A percentile compares a stretch with the other conserved stretches of the same genome.
These are phyloP conservation scores for Hypanus sabinus DNA, from an alignment of 2,113 vertebrate species.

Conservation along the genomic window DNA sequence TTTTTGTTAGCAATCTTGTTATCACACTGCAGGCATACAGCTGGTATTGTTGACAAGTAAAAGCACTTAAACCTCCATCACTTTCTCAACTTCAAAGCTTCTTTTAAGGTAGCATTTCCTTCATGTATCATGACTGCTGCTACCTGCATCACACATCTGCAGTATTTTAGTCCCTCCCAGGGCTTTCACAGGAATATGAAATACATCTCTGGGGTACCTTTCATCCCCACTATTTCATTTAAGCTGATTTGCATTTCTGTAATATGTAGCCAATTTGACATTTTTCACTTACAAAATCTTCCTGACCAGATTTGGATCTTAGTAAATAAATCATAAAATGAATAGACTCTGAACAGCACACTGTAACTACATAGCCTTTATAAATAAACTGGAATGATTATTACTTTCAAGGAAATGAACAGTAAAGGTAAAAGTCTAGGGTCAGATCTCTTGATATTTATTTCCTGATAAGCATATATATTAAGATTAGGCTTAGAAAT, in stretches of 20 bases:
- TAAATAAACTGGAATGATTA: not conserved
- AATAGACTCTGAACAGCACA: not conserved
- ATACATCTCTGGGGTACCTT: not conserved
- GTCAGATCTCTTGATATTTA: not conserved
- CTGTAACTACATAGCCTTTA: not conserved
- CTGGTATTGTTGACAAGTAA: conserved; percentile 5
- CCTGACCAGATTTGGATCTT: not conserved
- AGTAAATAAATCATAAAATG: not conserved
- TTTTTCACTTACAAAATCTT: not conserved
- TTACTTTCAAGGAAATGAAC: not conserved
- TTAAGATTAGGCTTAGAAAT: not conserved
- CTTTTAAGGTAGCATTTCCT: not conserved
- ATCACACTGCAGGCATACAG: conserved; percentile 18
- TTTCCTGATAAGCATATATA: not conserved
- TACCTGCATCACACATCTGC: not conserved
- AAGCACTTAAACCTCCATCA: not conserved
- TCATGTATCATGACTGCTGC: not conserved
- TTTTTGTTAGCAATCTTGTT: not conserved
- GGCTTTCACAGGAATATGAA: not conserved
- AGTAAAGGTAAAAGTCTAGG: not conserved
- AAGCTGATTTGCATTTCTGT: not conserved
- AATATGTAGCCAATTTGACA: not conserved
- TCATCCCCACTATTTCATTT: not conserved
- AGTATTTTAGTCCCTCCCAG: not conserved
- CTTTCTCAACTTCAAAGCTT: not conserved